phyloP scores from a whole-genome alignment of 2,797 vertebrate genomes.

The Sebastes trivittatus region DNA sequence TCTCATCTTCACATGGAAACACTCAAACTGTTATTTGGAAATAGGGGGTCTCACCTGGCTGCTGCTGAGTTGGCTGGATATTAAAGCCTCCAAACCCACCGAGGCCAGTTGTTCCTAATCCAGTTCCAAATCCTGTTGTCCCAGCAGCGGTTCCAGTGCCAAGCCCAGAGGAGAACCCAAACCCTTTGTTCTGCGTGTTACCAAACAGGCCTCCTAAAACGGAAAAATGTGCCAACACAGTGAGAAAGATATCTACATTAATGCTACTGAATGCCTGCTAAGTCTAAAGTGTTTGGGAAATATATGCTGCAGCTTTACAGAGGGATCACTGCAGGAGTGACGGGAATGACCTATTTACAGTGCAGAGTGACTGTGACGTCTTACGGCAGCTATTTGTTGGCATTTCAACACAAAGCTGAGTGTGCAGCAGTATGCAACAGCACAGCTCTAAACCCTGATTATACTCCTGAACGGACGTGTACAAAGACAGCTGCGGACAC shows the following conservation, averaged over 20 bases:
- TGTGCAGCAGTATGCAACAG: neutral
- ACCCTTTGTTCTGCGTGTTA: slow-evolving; percentile 93
- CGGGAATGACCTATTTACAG: neutral
- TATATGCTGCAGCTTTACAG: neutral
- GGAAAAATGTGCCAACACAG: slow-evolving; percentile 9
- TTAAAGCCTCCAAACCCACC: slow-evolving; percentile 92
- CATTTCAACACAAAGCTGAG: neutral
- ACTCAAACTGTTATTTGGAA: neutral
- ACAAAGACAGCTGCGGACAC: no score
- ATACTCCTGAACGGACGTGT: no score
- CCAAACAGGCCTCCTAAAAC: slow-evolving; percentile 87
- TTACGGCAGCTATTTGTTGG: slow-evolving; percentile 21
- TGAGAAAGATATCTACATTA: neutral
- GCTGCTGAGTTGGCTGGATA: slow-evolving; percentile 87
- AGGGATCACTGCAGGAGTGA: neutral
- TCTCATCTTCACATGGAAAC: neutral
- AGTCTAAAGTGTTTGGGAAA: neutral
- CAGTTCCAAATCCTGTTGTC: slow-evolving; percentile 87
- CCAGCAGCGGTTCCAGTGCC: slow-evolving; percentile 82
- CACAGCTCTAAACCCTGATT: no score
- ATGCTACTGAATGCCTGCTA: neutral
- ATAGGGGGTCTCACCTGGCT: slow-evolving; percentile 76
- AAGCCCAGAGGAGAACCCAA: slow-evolving; percentile 92
- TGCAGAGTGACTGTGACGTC: slow-evolving; percentile 24
- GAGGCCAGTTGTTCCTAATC: slow-evolving; percentile 87